These are phyloP conservation scores for Halocynthia aurantium DNA, from an alignment of 23 tunicate species.

Conservation along the genomic window DNA sequence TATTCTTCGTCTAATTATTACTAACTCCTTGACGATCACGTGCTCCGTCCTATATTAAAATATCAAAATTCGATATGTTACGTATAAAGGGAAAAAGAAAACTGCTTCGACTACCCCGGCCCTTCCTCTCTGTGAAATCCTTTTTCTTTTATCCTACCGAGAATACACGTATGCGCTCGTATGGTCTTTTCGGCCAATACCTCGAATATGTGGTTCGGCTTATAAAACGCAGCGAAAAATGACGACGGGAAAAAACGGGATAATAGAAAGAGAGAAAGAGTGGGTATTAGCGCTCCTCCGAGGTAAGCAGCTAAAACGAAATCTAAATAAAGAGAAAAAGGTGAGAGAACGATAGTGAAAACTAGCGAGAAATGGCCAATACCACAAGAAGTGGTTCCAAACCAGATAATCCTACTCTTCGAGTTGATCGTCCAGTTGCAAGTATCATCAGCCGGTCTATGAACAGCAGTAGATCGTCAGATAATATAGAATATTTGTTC, in stretches of 20 bases:
- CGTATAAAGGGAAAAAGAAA: too few species aligned
- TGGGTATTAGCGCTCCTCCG: not conserved
- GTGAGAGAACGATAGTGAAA: not conserved
- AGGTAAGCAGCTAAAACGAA: not conserved
- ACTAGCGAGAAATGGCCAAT: conserved; percentile 12
- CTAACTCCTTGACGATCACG: conserved; percentile 12
- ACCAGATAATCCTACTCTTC: conserved; percentile 27
- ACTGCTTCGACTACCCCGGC: too few species aligned
- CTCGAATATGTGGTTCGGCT: too few species aligned
- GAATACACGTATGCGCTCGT: too few species aligned
- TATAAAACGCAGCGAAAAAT: not conserved
- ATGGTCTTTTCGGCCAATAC: too few species aligned
- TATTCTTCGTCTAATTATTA: conserved; percentile 11
- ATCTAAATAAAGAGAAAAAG: not conserved
- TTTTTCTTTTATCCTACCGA: too few species aligned
- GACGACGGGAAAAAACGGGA: not conserved
- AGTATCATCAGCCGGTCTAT: not conserved
- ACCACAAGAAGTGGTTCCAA: conserved; percentile 32
- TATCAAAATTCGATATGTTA: too few species aligned
- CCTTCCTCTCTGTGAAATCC: too few species aligned
- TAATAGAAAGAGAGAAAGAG: conserved; percentile 20
- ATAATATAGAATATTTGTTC: too few species aligned
- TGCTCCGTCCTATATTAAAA: too few species aligned
- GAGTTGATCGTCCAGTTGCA: conserved; percentile 24
- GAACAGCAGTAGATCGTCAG: too few species aligned